These are phyloP conservation scores for Drosophila subquinaria DNA, from an alignment of 2,888 invertebrate species.

Conservation along the genomic window DNA sequence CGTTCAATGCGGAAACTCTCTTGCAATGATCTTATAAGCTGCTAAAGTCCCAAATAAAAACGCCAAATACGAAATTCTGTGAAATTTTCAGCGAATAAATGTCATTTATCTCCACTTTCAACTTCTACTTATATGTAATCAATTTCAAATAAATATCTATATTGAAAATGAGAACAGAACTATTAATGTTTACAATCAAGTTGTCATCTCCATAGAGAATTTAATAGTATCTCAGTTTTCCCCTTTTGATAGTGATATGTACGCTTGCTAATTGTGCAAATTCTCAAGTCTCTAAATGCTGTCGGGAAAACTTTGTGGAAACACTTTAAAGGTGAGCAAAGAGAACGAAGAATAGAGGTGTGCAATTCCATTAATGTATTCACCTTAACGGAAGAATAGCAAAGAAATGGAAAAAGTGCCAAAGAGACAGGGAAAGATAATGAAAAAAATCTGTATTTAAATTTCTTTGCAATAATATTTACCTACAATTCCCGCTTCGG, in stretches of 20 bases:
- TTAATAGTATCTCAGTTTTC: background rate
- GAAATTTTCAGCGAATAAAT: constrained; percentile 7
- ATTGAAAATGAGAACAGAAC: background rate
- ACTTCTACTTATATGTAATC: background rate
- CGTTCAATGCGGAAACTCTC: background rate
- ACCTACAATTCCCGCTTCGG: constrained; percentile 75
- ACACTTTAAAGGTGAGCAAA: constrained; percentile 5
- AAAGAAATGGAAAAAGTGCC: constrained; percentile 2
- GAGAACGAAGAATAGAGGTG: constrained; percentile 27
- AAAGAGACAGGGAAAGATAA: constrained; percentile 43
- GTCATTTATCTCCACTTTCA: constrained; percentile 13
- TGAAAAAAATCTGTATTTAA: constrained; percentile 76
- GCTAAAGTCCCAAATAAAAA: constrained; percentile 11
- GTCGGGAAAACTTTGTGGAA: background rate
- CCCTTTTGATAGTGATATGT: constrained; percentile 5
- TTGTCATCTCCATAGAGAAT: background rate
- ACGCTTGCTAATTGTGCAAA: constrained; percentile 4
- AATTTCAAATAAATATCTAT: constrained; percentile 3
- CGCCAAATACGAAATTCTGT: constrained; percentile 1
- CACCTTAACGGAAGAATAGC: constrained; percentile 13
- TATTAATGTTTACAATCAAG: background rate
- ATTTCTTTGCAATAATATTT: constrained; percentile 77
- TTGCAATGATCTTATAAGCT: constrained; percentile 16
- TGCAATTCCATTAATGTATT: constrained; percentile 54
- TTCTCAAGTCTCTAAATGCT: constrained; percentile 3